These are phyloP conservation scores for Nephrotoma flavescens DNA, from an alignment of 2,888 invertebrate genomes.

Conservation along the genomic window DNA sequence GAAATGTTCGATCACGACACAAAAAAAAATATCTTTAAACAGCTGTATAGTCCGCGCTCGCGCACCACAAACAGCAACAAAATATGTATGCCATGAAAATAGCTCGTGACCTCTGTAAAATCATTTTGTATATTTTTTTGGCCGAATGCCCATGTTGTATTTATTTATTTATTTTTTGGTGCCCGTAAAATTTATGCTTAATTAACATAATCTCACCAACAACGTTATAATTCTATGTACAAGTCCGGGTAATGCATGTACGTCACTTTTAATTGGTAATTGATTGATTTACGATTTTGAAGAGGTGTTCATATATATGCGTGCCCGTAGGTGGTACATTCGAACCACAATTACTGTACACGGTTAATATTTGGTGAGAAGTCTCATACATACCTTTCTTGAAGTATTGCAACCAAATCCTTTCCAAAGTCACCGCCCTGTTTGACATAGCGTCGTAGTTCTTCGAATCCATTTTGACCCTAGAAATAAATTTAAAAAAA, in stretches of 20 bases:
- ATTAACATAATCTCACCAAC: background rate
- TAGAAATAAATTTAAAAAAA: constrained; percentile 40
- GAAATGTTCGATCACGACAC: background rate
- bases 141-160: background rate
- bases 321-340: background rate
- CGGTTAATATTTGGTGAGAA: background rate
- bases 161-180: background rate
- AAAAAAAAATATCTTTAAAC: background rate
- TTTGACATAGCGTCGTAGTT: constrained; percentile 79
- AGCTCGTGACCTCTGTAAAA: background rate
- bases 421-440: constrained; percentile 92
- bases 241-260: background rate
- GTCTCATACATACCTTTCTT: constrained; percentile 60
- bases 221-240: background rate
- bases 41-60: background rate
- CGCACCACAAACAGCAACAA: background rate
- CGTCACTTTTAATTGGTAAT: background rate
- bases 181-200: background rate
- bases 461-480: constrained; percentile 90
- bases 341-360: background rate
- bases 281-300: background rate
- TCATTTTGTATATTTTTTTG: background rate
- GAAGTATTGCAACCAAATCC: constrained; percentile 73
- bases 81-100: background rate
- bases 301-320: background rate